Evolutionary conservation across 2,113 vertebrate species (phyloP).

Genomic region (Perca schrenkii): DNA sequence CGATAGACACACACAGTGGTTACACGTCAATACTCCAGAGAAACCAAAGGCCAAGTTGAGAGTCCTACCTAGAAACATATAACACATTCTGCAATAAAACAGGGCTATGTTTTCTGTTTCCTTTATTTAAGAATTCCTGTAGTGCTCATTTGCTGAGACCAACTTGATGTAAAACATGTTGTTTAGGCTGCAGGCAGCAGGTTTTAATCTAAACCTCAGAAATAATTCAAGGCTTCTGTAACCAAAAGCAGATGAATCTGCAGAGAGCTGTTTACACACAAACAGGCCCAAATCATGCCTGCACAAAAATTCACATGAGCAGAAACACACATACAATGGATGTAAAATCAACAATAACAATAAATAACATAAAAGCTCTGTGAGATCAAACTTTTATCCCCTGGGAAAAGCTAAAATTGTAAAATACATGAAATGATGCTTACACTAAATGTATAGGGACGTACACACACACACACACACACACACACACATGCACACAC

Average conservation of each 20-base stretch:
- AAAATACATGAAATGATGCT: not conserved
- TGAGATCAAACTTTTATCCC: not conserved
- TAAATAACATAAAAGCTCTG: constrained; percentile 12
- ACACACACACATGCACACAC: not conserved
- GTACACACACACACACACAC: not conserved
- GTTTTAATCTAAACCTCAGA: constrained; percentile 50
- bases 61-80: constrained; percentile 30
- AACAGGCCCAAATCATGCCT: not conserved
- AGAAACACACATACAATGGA: constrained; percentile 31
- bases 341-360: constrained; percentile 42
- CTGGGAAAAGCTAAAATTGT: constrained; percentile 10
- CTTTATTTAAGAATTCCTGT: constrained; percentile 43
- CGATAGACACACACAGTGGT: not conserved
- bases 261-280: constrained; percentile 38
- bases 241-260: constrained; percentile 70
- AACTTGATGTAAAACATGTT: constrained; percentile 61
- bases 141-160: constrained; percentile 30
- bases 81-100: constrained; percentile 40
- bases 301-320: constrained; percentile 4
- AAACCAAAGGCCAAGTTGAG: constrained; percentile 4
- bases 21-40: not conserved
- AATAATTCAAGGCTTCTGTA: constrained; percentile 60
- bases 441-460: not conserved
- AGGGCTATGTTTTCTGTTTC: constrained; percentile 45
- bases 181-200: constrained; percentile 58